These are phyloP conservation scores for Diarsia dahlii DNA, from an alignment of 2,888 invertebrate species.

Conservation along the genomic window DNA sequence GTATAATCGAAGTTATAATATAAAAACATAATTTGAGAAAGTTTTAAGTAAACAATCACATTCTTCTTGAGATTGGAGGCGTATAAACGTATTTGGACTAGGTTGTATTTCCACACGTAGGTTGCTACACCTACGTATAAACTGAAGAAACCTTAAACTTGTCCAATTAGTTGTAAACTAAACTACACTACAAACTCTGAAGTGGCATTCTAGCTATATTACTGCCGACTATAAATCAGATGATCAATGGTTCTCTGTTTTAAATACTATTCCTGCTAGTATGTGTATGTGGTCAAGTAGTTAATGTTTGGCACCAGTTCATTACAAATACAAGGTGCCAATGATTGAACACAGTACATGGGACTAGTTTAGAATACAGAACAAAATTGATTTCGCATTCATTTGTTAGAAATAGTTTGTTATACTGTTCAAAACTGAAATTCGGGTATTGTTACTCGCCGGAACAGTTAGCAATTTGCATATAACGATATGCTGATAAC, in stretches of 20 bases:
- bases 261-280: constrained; percentile 40
- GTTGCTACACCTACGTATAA: not conserved
- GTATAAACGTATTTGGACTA: too few species aligned
- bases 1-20: not conserved
- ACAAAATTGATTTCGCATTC: constrained; percentile 24
- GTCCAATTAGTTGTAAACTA: constrained; percentile 16
- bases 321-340: constrained; percentile 50
- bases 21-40: not conserved
- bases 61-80: constrained; percentile 2
- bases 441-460: constrained; percentile 14
- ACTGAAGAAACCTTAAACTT: not conserved
- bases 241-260: constrained; percentile 29
- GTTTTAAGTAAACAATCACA: not conserved
- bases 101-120: not conserved
- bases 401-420: constrained; percentile 24
- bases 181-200: constrained; percentile 11
- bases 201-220: constrained; percentile 24
- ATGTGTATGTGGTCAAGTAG: constrained; percentile 39
- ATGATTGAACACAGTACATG: constrained; percentile 45
- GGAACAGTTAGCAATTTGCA: constrained; percentile 3
- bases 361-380: constrained; percentile 14
- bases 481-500: constrained; percentile 9
- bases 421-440: constrained; percentile 9
- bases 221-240: constrained; percentile 41
- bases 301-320: constrained; percentile 52